A percentile compares a stretch with the other conserved stretches of the same genome.
These are phyloP conservation scores for Tapirus indicus DNA, from an alignment of 2,797 vertebrate species.

Conservation along the genomic window DNA sequence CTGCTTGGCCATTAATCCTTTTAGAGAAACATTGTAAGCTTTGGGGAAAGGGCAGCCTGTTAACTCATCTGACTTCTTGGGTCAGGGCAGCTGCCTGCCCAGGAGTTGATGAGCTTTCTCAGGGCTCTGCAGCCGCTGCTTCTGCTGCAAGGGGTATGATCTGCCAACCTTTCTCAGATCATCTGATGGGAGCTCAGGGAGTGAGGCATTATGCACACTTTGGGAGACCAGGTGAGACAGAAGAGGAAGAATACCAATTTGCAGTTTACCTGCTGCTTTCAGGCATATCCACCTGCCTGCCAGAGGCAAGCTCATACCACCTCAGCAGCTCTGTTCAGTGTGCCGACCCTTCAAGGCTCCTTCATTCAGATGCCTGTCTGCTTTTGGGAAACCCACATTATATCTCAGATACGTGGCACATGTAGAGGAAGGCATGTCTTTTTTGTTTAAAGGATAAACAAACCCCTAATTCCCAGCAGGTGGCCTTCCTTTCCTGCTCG, in stretches of 20 bases:
- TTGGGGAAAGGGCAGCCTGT: constrained; percentile 63
- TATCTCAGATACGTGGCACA: neutral
- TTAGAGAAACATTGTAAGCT: constrained; percentile 59
- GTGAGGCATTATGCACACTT: accelerated
- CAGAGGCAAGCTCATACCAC: neutral
- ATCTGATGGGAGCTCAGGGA: neutral
- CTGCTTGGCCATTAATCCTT: constrained; percentile 64
- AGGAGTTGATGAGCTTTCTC: constrained; percentile 63
- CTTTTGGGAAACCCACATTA: constrained; percentile 17
- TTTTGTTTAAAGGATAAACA: constrained; percentile 63
- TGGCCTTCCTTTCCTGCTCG: constrained; percentile 45
- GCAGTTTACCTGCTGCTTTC: neutral
- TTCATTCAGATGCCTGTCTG: neutral
- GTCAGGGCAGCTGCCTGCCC: constrained; percentile 57
- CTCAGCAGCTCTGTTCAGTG: neutral
- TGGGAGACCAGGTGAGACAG: neutral
- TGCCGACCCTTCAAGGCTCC: neutral
- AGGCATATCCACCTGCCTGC: neutral
- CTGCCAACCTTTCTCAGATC: neutral
- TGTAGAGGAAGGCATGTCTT: constrained; percentile 26
- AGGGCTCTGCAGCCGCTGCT: neutral
- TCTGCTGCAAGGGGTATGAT: neutral
- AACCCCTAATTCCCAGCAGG: neutral
- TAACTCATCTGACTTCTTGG: constrained; percentile 35
- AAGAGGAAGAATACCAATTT: neutral